Evolutionary conservation across 2,797 vertebrate species (phyloP).

Genomic region (Anabacerthia variegaticeps): DNA sequence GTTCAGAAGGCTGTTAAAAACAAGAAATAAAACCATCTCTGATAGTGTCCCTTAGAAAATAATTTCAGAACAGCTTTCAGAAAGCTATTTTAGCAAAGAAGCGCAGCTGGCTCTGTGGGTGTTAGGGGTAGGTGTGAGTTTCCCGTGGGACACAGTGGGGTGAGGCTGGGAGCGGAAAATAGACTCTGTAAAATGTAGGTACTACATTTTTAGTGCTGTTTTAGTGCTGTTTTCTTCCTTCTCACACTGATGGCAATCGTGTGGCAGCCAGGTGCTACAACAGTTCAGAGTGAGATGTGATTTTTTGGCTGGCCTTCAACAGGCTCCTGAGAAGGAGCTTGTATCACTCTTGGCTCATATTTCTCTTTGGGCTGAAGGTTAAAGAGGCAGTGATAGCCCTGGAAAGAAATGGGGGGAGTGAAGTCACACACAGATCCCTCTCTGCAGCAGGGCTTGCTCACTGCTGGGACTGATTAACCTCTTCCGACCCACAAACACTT

Average conservation of each 20-base stretch:
- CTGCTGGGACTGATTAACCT: background rate
- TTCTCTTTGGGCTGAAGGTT: background rate
- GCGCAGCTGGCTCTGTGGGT: background rate
- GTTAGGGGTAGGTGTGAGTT: conserved; percentile 7
- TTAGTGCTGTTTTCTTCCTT: background rate
- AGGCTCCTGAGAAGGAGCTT: background rate
- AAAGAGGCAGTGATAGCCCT: background rate
- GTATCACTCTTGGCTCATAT: background rate
- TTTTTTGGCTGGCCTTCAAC: background rate
- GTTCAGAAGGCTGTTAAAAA: background rate
- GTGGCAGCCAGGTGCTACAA: background rate
- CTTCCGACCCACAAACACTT: background rate
- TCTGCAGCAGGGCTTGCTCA: background rate
- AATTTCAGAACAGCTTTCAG: background rate
- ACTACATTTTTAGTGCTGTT: background rate
- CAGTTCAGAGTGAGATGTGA: background rate
- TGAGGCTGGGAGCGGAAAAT: background rate
- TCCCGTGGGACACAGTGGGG: background rate
- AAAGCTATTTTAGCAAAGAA: background rate
- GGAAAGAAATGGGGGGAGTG: background rate
- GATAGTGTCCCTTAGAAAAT: background rate
- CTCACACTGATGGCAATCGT: background rate
- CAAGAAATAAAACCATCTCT: background rate
- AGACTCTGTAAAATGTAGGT: background rate
- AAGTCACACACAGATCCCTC: background rate